Percentiles rank a stretch among this genome's conserved stretches.
Conservation (phyloP, 2,888 invertebrate species). For the Apoda limacodes region DNA sequence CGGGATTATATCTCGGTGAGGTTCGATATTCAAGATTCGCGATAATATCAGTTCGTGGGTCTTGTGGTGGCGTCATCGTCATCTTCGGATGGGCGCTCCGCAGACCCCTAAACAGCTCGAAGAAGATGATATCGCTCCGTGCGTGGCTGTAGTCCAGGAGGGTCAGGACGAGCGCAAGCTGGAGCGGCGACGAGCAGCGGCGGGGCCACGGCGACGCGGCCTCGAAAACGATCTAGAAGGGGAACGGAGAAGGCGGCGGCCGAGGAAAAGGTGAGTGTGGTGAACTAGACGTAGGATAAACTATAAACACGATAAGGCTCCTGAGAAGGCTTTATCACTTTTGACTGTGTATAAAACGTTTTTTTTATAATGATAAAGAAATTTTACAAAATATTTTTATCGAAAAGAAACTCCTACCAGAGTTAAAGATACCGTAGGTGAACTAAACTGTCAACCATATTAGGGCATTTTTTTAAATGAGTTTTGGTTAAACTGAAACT, state of each 20-base stretch:
- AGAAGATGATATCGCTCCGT: slow-evolving; percentile 51
- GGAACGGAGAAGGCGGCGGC: slow-evolving; percentile 46
- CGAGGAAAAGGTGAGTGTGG: slow-evolving; percentile 45
- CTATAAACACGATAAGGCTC: no score
- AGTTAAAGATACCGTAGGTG: no score
- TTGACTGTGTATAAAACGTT: no score
- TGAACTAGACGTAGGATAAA: background rate
- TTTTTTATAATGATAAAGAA: no score
- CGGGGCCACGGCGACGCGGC: slow-evolving; percentile 46
- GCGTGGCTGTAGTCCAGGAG: slow-evolving; percentile 45
- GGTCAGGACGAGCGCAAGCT: slow-evolving; percentile 41
- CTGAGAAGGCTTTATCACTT: no score
- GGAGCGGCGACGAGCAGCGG: slow-evolving; percentile 39
- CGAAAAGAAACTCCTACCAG: no score
- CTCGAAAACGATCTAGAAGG: slow-evolving; percentile 50
- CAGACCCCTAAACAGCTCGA: slow-evolving; percentile 57
- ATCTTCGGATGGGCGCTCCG: slow-evolving; percentile 66
- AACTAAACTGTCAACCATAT: no score
- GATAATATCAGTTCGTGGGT: slow-evolving; percentile 63
- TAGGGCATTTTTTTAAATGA: no score
- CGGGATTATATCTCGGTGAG: slow-evolving; percentile 21
- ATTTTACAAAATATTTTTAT: no score
- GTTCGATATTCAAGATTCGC: slow-evolving; percentile 51
- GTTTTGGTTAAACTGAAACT: no score
- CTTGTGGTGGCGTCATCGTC: slow-evolving; percentile 64